Evolutionary conservation across 2,113 vertebrate species (phyloP).

Genomic region (Casuarius casuarius): DNA sequence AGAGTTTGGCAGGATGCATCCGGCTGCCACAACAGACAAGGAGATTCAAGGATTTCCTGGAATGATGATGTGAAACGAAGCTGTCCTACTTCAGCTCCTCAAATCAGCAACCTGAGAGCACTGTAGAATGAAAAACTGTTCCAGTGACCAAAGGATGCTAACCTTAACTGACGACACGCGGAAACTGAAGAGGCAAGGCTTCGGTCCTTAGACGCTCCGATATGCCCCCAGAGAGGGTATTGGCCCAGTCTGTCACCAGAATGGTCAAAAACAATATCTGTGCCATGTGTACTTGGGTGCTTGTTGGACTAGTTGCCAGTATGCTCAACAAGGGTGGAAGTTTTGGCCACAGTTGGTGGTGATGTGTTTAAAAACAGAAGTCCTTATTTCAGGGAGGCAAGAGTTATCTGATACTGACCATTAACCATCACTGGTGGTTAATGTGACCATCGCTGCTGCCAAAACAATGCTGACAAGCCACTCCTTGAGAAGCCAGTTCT

Average conservation of each 20-base stretch:
- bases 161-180: rapidly evolving
- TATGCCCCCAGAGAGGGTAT: neutral
- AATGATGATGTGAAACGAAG: neutral
- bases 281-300: rapidly evolving
- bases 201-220: rapidly evolving
- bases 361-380: neutral
- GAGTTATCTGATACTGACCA: rapidly evolving
- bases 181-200: neutral
- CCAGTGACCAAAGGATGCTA: neutral
- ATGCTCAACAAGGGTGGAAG: neutral
- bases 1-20: neutral
- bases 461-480: neutral
- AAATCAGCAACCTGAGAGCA: neutral
- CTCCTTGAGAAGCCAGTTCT: neutral
- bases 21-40: neutral
- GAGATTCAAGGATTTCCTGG: conserved; percentile 18
- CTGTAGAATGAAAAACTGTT: neutral
- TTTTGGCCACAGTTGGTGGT: neutral
- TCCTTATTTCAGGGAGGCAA: neutral
- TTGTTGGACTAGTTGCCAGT: neutral
- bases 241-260: neutral
- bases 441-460: neutral
- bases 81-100: conserved; percentile 16
- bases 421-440: neutral
- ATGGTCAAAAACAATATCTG: neutral